A percentile compares a stretch with the other conserved stretches of the same genome.
Evolutionary conservation across 2,113 vertebrate species (phyloP).

Genomic region (Rhadina sibilatrix): DNA sequence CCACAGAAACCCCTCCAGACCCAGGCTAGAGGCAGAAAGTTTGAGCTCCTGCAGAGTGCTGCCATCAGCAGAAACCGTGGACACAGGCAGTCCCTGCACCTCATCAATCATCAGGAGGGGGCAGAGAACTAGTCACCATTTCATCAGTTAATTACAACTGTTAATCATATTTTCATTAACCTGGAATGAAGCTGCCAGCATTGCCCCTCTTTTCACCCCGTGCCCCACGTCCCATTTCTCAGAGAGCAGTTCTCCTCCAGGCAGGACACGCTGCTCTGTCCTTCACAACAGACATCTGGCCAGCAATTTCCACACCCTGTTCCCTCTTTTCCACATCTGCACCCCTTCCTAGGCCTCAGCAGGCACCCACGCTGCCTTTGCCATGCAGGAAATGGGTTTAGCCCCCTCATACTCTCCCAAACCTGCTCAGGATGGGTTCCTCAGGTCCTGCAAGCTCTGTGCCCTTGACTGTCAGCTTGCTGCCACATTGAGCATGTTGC

Average conservation of each 20-base stretch:
- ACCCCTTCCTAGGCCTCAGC: not conserved
- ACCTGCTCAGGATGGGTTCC: not conserved
- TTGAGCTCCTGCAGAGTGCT: not conserved
- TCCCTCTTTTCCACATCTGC: not conserved
- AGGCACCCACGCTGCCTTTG: not conserved
- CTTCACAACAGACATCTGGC: not conserved
- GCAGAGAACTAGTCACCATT: not conserved
- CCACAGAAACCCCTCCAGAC: not conserved
- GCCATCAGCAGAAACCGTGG: slow-evolving; percentile 18
- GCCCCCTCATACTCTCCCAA: not conserved
- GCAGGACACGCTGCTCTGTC: not conserved
- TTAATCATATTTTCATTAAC: slow-evolving; percentile 65
- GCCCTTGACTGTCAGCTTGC: not conserved
- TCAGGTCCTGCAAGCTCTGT: not conserved
- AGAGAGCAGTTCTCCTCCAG: not conserved
- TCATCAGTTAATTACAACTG: slow-evolving; percentile 55
- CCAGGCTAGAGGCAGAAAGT: not conserved
- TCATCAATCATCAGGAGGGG: slow-evolving; percentile 24
- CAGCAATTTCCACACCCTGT: not conserved
- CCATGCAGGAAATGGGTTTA: not conserved
- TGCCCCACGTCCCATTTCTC: not conserved
- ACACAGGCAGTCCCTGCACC: not conserved
- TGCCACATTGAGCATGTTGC: not conserved
- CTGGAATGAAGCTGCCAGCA: not conserved
- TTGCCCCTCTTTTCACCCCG: not conserved